These are phyloP conservation scores for Myzus persicae DNA, from an alignment of 1,140 invertebrate genomes.

Conservation along the genomic window DNA sequence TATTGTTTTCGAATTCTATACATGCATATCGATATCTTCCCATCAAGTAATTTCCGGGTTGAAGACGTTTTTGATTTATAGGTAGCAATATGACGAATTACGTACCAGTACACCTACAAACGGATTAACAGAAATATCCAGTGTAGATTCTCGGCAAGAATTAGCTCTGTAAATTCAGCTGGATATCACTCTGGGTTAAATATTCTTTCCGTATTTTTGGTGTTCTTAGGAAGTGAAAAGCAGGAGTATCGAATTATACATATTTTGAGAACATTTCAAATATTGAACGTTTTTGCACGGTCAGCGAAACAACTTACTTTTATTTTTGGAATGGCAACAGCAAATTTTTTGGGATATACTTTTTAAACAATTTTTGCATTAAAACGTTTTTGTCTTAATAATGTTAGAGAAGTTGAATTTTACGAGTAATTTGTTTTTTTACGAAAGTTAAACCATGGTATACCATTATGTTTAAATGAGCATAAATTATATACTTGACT, in stretches of 20 bases:
- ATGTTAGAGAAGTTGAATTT: neutral
- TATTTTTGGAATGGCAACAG: neutral
- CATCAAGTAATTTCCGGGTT: neutral
- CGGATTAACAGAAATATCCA: too few relatives aligned
- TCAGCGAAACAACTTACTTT: neutral
- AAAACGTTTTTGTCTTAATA: neutral
- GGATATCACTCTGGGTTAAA: neutral
- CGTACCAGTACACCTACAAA: neutral
- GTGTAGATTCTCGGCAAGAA: too few relatives aligned
- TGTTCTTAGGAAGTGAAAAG: neutral
- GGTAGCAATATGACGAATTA: neutral
- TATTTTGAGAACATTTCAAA: too few relatives aligned
- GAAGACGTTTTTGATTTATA: neutral
- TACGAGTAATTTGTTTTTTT: neutral
- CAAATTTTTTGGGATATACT: neutral
- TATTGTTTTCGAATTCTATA: conserved; percentile 18
- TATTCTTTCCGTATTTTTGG: neutral
- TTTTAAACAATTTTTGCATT: neutral
- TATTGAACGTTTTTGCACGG: too few relatives aligned
- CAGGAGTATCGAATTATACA: too few relatives aligned
- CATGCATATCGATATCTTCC: neutral
- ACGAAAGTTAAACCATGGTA: too few relatives aligned
- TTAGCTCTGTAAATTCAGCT: too few relatives aligned
- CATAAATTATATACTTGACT: neutral
- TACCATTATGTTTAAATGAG: neutral